Evolutionary conservation across 2,113 vertebrate genomes (phyloP).

Genomic region (Varanus komodoensis): DNA sequence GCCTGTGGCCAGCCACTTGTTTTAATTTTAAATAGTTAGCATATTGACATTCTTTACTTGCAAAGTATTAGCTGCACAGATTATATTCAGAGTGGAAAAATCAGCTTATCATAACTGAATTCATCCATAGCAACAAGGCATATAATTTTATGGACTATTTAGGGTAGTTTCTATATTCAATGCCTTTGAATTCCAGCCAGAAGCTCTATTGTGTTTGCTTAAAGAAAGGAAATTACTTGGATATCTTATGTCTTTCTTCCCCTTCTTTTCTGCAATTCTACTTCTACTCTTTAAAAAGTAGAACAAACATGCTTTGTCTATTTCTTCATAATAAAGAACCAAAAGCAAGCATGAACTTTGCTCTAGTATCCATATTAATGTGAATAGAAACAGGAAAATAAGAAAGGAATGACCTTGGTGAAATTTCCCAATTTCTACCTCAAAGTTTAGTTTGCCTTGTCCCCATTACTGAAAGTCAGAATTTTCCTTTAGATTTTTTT

Average conservation of each 20-base stretch:
- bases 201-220: neutral
- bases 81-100: neutral
- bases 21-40: slow-evolving; percentile 37
- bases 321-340: no score
- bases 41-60: slow-evolving; percentile 10
- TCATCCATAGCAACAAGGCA: neutral
- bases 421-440: no score
- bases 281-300: neutral
- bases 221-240: neutral
- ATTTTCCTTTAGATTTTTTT: no score
- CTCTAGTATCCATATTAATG: no score
- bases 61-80: neutral
- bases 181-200: neutral
- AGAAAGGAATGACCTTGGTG: no score
- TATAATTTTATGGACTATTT: neutral
- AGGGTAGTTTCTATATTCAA: fast-evolving
- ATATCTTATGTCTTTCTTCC: neutral
- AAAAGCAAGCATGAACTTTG: no score
- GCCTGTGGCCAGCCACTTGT: slow-evolving; percentile 30
- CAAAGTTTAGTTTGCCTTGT: no score
- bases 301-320: neutral
- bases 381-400: no score
- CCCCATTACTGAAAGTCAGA: no score
- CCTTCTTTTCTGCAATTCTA: neutral
- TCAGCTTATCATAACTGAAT: neutral